A percentile compares a stretch with the other conserved stretches of the same genome.
Evolutionary conservation across 2,888 invertebrate genomes (phyloP).

Genomic region (Abscondita cerata): DNA sequence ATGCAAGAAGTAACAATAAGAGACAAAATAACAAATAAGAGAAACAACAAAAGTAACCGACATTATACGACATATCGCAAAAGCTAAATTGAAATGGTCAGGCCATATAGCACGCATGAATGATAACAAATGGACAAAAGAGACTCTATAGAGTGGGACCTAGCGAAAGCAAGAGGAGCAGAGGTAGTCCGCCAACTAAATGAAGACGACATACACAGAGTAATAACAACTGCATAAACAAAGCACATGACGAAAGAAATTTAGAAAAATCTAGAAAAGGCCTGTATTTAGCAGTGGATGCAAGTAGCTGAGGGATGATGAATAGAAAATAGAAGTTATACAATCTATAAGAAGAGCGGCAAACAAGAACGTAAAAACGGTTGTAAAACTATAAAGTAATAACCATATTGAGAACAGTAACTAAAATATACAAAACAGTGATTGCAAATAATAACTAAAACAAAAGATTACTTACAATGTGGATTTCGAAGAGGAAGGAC

Average conservation of each 20-base stretch:
- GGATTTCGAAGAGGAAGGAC: no score
- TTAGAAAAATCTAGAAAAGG: neutral
- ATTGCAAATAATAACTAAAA: no score
- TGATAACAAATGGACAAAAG: neutral
- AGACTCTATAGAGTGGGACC: neutral
- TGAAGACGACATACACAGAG: neutral
- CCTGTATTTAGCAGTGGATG: neutral
- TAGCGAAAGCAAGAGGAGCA: neutral
- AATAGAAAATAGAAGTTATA: no score
- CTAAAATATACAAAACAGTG: no score
- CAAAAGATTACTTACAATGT: no score
- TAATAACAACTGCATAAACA: neutral
- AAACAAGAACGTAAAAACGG: no score
- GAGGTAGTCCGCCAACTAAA: slow-evolving; percentile 1
- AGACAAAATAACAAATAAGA: neutral
- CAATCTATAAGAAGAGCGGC: no score
- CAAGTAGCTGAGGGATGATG: neutral
- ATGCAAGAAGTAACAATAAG: no score
- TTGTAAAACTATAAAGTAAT: no score
- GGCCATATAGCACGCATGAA: neutral
- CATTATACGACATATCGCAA: neutral
- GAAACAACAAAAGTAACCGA: neutral
- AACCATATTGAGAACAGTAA: no score
- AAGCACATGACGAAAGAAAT: neutral
- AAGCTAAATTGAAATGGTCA: neutral